These are phyloP conservation scores for Mythimna loreyi DNA, from an alignment of 2,888 invertebrate genomes.

Conservation along the genomic window DNA sequence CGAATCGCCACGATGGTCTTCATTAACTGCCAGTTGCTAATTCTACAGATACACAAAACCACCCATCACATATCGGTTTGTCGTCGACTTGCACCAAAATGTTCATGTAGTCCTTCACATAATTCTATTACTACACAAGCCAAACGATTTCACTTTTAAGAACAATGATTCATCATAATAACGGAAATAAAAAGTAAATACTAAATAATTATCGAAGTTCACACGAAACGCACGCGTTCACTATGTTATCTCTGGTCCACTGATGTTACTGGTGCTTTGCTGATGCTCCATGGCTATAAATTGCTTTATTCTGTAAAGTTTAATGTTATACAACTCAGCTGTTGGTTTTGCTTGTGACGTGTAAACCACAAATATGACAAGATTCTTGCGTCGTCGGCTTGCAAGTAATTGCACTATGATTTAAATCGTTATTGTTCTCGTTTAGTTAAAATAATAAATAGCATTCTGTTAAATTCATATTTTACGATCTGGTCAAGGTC, in stretches of 20 bases:
- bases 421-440: conserved; percentile 62
- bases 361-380: conserved; percentile 61
- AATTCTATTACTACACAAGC: conserved; percentile 1
- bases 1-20: conserved; percentile 54
- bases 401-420: conserved; percentile 62
- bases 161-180: conserved; percentile 29
- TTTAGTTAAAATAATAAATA: conserved; percentile 45
- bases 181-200: conserved; percentile 59
- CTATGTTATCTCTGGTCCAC: conserved; percentile 62
- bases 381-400: conserved; percentile 58
- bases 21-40: conserved; percentile 67
- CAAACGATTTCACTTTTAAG: conserved; percentile 27
- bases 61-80: conserved; percentile 53
- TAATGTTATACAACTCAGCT: conserved; percentile 49
- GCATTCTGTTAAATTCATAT: conserved; percentile 59
- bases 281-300: conserved; percentile 58
- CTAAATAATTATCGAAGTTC: conserved; percentile 64
- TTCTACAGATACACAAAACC: conserved; percentile 66
- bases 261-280: conserved; percentile 59
- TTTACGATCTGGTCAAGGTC: conserved; percentile 55
- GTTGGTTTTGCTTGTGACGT: conserved; percentile 51
- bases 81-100: conserved; percentile 26
- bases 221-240: conserved; percentile 62
- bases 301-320: conserved; percentile 47
- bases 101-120: conserved; percentile 13